Base-by-base conservation (phyloP, 2,797 vertebrate genomes). In the Phrynocephalus forsythii region DNA sequence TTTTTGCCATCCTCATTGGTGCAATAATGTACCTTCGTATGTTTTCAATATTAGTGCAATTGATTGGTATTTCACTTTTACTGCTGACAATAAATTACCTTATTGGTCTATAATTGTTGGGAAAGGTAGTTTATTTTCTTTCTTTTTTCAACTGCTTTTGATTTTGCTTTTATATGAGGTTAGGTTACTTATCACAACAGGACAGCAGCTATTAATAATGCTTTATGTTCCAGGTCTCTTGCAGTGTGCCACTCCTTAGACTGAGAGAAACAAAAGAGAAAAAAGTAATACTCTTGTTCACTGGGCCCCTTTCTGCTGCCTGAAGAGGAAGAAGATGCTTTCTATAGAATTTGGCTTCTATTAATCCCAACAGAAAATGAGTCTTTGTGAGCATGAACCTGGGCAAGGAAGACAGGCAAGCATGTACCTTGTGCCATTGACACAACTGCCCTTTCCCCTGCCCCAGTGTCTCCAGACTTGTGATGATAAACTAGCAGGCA, bases 31-130 rank as follows among this genome's bases (percentile, higher is more conserved):
- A 79, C 68, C 82, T 28, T 73, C 56, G 48, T 60, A 11, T 30
- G 6, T 76, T 80, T 90, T 90, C 84, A 72, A 78, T 89, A 82
- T 92, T 90, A 69, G 90, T 90, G 75, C 13, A 87, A 79, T 85
- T 85, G 72, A 86, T 82, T 91, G 89, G 26, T 75, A 88, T 92
- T 88, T 77, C 81, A 81, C n/a, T 30, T 72, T 52, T 56, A 86
- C 83, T 73, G 38, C 69, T 78, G 79, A 79, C 86, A 90, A 60
- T 78, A 79, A 87, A 79, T 68, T 38, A 66, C 87, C 84, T 88
- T 76, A 22, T 83, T 90, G 84, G 60, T 71, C 2, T 73, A 20
- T 3, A 3, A 81, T 71, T 81, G 85, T 81, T 84, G 82, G 82
- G 8, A 82, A 85, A 77, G 7, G 60, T 56, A 56, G 52, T 8